phyloP scores from a whole-genome alignment of 2,888 invertebrate genomes.

The Abrostola triplasia region DNA sequence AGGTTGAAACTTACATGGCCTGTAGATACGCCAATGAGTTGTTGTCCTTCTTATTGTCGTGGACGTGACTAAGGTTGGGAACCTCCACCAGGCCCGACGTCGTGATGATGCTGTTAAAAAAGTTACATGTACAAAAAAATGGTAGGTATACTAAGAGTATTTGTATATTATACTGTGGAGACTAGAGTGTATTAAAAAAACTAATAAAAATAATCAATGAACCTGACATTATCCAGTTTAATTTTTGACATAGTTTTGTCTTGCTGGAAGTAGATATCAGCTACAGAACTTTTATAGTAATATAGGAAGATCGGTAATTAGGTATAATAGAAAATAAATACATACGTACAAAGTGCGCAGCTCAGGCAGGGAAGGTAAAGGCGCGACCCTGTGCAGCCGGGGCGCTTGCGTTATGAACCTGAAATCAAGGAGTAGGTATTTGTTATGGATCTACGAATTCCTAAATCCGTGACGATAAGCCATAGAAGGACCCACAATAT shows the following conservation, averaged over 20 bases:
- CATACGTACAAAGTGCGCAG: conserved; percentile 90
- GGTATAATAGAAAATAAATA: conserved; percentile 62
- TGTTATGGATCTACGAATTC: too few relatives aligned
- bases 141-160: neutral
- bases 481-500: too few relatives aligned
- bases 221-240: neutral
- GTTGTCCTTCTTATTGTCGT: conserved; percentile 75
- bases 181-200: too few relatives aligned
- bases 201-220: too few relatives aligned
- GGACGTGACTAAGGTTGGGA: conserved; percentile 90
- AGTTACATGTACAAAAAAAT: neutral
- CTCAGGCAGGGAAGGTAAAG: conserved; percentile 86
- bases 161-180: neutral
- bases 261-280: neutral
- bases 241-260: too few relatives aligned
- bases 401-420: conserved; percentile 92
- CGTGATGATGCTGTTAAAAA: conserved; percentile 89
- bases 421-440: conserved; percentile 56
- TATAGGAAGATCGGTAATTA: conserved; percentile 20
- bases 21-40: conserved; percentile 87
- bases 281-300: neutral
- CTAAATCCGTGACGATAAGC: too few relatives aligned
- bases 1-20: conserved; percentile 90
- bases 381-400: conserved; percentile 85
- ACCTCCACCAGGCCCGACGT: conserved; percentile 90